Conservation (phyloP, 2,113 vertebrate genomes). For the Casuarius casuarius region DNA sequence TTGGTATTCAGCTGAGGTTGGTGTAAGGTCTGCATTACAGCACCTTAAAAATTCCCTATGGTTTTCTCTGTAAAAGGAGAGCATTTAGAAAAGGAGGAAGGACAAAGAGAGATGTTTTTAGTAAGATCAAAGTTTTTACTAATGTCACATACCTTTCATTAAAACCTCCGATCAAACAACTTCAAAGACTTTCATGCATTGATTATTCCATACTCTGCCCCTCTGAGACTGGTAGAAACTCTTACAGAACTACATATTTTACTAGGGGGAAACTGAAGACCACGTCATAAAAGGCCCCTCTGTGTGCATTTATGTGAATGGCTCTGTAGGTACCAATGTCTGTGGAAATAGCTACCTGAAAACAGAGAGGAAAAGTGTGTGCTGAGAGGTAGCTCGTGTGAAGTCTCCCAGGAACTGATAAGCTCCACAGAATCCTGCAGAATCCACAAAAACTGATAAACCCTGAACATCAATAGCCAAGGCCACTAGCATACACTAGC, state of each 20-base stretch:
- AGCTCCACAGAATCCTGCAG: not conserved
- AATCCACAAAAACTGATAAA: not conserved
- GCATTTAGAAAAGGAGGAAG: not conserved
- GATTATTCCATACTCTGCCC: not conserved
- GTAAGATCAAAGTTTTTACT: not conserved
- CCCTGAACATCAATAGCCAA: not conserved
- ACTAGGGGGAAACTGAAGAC: not conserved
- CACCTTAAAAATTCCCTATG: not conserved
- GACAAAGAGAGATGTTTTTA: not conserved
- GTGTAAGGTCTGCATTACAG: not conserved
- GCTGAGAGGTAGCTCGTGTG: fast-evolving
- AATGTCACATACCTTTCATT: not conserved
- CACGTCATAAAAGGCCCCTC: not conserved
- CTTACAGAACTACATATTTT: not conserved
- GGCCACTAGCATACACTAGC: not conserved
- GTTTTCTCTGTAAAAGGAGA: not conserved
- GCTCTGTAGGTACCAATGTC: not conserved
- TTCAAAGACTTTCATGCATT: not conserved
- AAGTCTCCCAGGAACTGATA: not conserved
- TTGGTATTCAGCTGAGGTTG: not conserved
- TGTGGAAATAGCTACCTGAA: not conserved
- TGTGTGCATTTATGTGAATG: not conserved
- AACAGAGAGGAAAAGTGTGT: fast-evolving
- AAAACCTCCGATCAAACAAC: not conserved
- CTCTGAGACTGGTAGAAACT: not conserved